These are phyloP conservation scores for Polyploca ridens DNA, from an alignment of 2,888 invertebrate species.

Conservation along the genomic window DNA sequence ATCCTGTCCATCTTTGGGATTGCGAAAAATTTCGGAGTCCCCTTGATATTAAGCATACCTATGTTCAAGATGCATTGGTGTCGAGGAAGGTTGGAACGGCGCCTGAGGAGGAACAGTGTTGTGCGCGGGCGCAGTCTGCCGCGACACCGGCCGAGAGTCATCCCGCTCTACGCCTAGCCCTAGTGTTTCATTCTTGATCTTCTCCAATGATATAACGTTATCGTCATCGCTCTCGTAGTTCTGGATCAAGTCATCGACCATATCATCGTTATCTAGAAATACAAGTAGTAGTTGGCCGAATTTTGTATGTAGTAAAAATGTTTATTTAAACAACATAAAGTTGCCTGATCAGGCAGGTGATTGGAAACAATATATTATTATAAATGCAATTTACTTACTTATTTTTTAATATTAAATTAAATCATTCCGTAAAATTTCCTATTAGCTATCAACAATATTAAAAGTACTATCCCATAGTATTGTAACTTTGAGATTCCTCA, in stretches of 20 bases:
- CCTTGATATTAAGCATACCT: conserved; percentile 72
- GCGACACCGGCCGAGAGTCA: conserved; percentile 59
- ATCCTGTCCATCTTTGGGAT: too few species aligned
- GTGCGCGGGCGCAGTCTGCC: conserved; percentile 54
- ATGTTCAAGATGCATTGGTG: conserved; percentile 92
- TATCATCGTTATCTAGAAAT: conserved; percentile 62
- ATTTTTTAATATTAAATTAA: too few species aligned
- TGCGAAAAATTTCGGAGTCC: not conserved
- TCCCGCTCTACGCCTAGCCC: conserved; percentile 52
- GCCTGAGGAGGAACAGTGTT: conserved; percentile 86
- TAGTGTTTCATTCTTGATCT: conserved; percentile 88
- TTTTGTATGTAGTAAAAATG: too few species aligned
- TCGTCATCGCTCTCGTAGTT: conserved; percentile 88
- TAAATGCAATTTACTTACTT: too few species aligned
- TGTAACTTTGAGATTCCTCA: too few species aligned
- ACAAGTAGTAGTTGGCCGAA: not conserved
- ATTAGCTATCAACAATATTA: not conserved
- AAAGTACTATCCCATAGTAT: not conserved
- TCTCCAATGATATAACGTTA: conserved; percentile 90
- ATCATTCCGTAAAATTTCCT: too few species aligned
- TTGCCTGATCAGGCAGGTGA: not conserved
- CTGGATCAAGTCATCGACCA: conserved; percentile 66
- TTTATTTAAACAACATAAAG: not conserved
- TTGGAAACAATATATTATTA: too few species aligned
- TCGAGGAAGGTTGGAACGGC: conserved; percentile 96